A percentile compares a stretch with the other conserved stretches of the same genome.
Evolutionary conservation across 2,888 invertebrate genomes (phyloP).

Genomic region (Hyles lineata): DNA sequence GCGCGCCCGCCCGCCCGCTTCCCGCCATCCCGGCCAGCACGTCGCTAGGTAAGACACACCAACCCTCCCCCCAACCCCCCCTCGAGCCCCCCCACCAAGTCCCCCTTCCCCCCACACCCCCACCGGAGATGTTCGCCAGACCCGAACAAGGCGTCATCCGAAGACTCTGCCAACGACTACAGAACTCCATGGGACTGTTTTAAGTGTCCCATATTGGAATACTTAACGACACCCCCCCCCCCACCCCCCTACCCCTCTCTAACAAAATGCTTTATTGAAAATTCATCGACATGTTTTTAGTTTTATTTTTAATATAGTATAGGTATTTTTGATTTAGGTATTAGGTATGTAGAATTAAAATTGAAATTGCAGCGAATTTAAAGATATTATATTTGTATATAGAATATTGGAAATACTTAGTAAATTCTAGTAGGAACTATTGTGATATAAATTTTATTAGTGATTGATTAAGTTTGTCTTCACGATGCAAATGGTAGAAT

Average conservation of each 20-base stretch:
- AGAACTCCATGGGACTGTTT: background rate
- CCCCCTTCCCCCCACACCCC: background rate
- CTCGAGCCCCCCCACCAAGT: too few relatives aligned
- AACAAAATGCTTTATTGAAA: slow-evolving; percentile 3
- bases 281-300: slow-evolving; percentile 9
- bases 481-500: background rate
- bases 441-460: background rate
- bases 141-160: background rate
- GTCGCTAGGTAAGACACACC: slow-evolving; percentile 62
- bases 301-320: background rate
- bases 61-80: background rate
- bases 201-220: background rate
- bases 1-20: slow-evolving; percentile 68
- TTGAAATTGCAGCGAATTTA: too few relatives aligned
- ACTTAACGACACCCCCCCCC: background rate
- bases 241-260: too few relatives aligned
- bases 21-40: slow-evolving; percentile 76
- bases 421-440: background rate
- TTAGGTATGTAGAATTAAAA: too few relatives aligned
- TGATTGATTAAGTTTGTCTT: background rate
- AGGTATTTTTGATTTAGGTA: background rate
- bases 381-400: too few relatives aligned
- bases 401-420: background rate
- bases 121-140: background rate
- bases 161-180: background rate